A percentile compares a stretch with the other conserved stretches of the same genome.
These are phyloP conservation scores for Sphaerophoria rueppellii DNA, from an alignment of 2,888 invertebrate genomes.

Conservation along the genomic window DNA sequence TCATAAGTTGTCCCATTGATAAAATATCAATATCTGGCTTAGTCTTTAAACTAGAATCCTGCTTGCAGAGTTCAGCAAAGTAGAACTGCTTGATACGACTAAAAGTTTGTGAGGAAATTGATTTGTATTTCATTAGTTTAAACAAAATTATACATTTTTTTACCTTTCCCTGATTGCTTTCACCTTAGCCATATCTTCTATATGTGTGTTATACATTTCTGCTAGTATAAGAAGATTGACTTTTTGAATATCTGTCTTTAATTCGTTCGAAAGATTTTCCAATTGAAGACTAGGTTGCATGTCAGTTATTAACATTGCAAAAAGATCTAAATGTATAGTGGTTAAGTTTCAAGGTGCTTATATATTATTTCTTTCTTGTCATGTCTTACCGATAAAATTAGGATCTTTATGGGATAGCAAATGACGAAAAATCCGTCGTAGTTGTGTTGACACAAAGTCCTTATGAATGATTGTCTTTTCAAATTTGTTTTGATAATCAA, in stretches of 20 bases:
- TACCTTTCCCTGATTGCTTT: slow-evolving; percentile 78
- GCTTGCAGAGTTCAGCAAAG: slow-evolving; percentile 80
- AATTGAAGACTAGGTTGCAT: slow-evolving; percentile 76
- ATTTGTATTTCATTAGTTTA: not conserved
- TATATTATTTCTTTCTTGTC: not conserved
- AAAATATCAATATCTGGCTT: slow-evolving; percentile 80
- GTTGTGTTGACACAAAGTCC: slow-evolving; percentile 78
- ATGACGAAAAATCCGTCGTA: slow-evolving; percentile 79
- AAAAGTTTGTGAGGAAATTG: too few relatives aligned
- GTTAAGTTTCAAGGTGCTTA: too few relatives aligned
- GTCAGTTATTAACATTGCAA: slow-evolving; percentile 79
- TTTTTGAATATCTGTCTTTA: slow-evolving; percentile 80
- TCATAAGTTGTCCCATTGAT: slow-evolving; percentile 79
- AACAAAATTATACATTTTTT: not conserved
- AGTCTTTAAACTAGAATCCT: slow-evolving; percentile 79
- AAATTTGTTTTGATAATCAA: slow-evolving; percentile 78
- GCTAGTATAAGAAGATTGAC: slow-evolving; percentile 80
- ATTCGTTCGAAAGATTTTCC: slow-evolving; percentile 77
- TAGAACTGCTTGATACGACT: slow-evolving; percentile 81
- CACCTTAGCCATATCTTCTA: slow-evolving; percentile 77
- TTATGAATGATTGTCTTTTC: slow-evolving; percentile 76
- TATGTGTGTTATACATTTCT: slow-evolving; percentile 80
- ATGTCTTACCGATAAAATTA: slow-evolving; percentile 78
- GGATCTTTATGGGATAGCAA: slow-evolving; percentile 79
- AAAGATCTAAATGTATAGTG: slow-evolving; percentile 76